These are phyloP conservation scores for Cydia amplana DNA, from an alignment of 1,140 invertebrate genomes.

Conservation along the genomic window DNA sequence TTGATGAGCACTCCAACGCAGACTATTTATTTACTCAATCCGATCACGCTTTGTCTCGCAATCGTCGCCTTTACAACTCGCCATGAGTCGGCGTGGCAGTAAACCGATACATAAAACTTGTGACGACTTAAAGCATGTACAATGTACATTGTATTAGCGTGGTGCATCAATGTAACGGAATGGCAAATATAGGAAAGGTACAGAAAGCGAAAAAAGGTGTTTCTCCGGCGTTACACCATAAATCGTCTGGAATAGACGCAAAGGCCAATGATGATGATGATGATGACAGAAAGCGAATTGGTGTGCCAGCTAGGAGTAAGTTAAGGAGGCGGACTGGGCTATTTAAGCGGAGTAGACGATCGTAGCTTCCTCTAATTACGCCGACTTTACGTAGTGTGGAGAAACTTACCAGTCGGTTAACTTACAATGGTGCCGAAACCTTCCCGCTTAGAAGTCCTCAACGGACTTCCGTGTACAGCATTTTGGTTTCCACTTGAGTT, in stretches of 20 bases:
- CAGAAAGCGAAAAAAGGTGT: conserved; percentile 49
- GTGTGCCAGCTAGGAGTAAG: conserved; percentile 40
- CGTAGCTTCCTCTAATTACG: conserved; percentile 57
- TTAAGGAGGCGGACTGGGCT: conserved; percentile 47
- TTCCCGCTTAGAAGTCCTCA: conserved; percentile 32
- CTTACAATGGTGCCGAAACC: conserved; percentile 44
- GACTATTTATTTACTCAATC: conserved; percentile 74
- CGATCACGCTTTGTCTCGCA: conserved; percentile 71
- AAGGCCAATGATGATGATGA: no score
- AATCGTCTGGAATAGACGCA: no score
- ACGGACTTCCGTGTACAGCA: conserved; percentile 15
- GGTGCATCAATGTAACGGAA: conserved; percentile 29
- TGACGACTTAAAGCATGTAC: conserved; percentile 45
- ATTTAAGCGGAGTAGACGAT: conserved; percentile 49
- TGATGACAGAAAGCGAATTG: conserved; percentile 46
- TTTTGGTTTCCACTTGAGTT: conserved; percentile 24
- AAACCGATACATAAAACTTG: conserved; percentile 59
- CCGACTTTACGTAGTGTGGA: conserved; percentile 56
- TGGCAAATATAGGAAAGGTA: conserved; percentile 43
- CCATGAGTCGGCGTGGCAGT: conserved; percentile 50
- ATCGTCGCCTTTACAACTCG: conserved; percentile 63
- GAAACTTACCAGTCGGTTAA: conserved; percentile 58
- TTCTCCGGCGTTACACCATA: no score
- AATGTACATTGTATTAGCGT: conserved; percentile 32
- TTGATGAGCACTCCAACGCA: conserved; percentile 68